Conservation (phyloP, 1,140 invertebrate genomes). For the Lucilia sericata region DNA sequence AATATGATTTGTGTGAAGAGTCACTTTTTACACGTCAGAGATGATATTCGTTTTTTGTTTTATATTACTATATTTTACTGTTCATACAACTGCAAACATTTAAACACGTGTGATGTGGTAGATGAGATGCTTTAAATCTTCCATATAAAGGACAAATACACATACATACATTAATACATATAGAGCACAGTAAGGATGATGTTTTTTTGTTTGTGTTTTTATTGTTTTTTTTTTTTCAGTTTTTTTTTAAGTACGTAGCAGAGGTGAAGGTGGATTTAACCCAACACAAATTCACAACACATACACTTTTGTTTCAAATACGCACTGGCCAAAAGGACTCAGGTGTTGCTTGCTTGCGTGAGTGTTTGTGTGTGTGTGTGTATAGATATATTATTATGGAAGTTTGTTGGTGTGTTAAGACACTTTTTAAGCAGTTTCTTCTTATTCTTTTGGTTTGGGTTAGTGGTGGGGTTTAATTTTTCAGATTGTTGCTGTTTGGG, state of each 20-base stretch:
- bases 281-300: neutral
- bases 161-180: constrained; percentile 23
- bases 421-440: neutral
- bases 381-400: no score
- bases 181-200: neutral
- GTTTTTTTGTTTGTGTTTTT: neutral
- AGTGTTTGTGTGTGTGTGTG: neutral
- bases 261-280: constrained; percentile 22
- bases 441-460: neutral
- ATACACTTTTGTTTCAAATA: constrained; percentile 10
- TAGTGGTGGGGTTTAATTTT: neutral
- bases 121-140: constrained; percentile 25
- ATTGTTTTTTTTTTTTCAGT: neutral
- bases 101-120: constrained; percentile 37
- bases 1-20: neutral
- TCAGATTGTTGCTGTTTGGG: neutral
- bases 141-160: neutral
- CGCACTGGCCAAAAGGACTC: neutral
- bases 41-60: neutral
- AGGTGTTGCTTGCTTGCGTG: neutral
- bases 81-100: neutral
- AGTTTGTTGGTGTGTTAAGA: no score
- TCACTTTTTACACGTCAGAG: constrained; percentile 5
- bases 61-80: neutral
- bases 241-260: neutral